These are phyloP conservation scores for Caenorhabditis elegans DNA, from an alignment of 1,140 invertebrate species.

Conservation along the genomic window DNA sequence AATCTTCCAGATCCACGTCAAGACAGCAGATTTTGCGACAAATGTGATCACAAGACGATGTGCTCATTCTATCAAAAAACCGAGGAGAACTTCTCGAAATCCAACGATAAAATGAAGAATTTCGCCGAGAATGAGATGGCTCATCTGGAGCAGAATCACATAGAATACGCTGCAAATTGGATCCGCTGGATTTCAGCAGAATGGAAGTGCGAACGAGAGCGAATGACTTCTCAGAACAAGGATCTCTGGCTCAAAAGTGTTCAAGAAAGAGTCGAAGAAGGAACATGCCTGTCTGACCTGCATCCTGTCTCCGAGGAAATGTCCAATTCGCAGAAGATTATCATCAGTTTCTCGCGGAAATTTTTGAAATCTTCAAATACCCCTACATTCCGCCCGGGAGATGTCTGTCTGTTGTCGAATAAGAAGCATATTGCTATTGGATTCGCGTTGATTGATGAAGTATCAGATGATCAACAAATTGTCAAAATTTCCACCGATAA, in stretches of 20 bases:
- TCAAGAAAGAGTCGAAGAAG: background rate
- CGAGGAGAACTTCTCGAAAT: background rate
- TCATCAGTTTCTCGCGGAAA: background rate
- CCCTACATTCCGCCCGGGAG: background rate
- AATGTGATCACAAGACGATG: constrained; percentile 3
- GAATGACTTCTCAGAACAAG: background rate
- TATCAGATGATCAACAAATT: background rate
- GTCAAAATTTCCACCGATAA: background rate
- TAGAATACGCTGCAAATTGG: background rate
- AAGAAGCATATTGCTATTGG: background rate
- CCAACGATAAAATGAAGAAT: background rate
- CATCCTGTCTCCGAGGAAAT: background rate
- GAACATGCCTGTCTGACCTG: background rate
- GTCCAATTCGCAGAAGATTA: background rate
- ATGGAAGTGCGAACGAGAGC: constrained; percentile 1
- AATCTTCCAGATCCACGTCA: background rate
- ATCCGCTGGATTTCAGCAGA: constrained; percentile 1
- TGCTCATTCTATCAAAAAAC: constrained; percentile 3
- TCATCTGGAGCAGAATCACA: background rate
- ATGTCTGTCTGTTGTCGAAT: background rate
- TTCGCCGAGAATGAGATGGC: background rate
- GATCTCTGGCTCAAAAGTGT: background rate
- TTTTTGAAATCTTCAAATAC: background rate
- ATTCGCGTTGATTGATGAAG: background rate
- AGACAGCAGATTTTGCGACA: background rate